Evolutionary conservation across 2,797 vertebrate species (phyloP).

Genomic region (Bradypodion ventrale): DNA sequence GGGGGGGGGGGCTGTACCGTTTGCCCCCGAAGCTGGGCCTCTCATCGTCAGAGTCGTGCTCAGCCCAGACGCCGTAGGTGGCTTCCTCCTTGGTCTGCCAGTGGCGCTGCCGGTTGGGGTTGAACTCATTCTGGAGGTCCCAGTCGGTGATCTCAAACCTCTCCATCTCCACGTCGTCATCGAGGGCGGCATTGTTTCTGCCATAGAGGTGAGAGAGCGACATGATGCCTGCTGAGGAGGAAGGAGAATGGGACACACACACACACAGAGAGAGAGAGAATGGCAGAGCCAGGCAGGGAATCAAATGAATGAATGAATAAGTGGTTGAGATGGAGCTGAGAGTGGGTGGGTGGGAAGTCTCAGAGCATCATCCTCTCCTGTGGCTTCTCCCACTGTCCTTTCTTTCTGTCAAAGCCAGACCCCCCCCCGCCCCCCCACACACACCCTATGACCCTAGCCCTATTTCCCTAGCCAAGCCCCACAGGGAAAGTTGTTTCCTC

Average conservation of each 20-base stretch:
- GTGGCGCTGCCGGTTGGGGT: constrained; percentile 90
- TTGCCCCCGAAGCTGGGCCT: constrained; percentile 94
- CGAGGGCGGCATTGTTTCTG: constrained; percentile 74
- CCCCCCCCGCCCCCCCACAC: no score
- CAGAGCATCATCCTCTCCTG: no score
- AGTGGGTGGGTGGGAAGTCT: no score
- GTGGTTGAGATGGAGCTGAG: no score
- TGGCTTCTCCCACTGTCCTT: no score
- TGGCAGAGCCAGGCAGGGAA: background rate
- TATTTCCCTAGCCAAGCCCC: no score
- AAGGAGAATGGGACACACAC: no score
- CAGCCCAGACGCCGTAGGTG: constrained; percentile 96
- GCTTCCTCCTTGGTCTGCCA: constrained; percentile 94
- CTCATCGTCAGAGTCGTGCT: constrained; percentile 93
- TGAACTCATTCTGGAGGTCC: constrained; percentile 98
- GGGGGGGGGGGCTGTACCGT: constrained; percentile 73
- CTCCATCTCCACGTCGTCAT: constrained; percentile 93
- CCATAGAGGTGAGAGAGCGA: constrained; percentile 96
- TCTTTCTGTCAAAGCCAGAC: no score
- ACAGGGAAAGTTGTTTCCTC: no score
- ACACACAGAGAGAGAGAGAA: background rate
- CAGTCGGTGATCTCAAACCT: constrained; percentile 95
- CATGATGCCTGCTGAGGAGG: constrained; percentile 71
- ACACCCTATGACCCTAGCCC: background rate
- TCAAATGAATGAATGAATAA: no score